Evolutionary conservation across 2,888 invertebrate species (phyloP).

Genomic region (Microctonus brassicae): DNA sequence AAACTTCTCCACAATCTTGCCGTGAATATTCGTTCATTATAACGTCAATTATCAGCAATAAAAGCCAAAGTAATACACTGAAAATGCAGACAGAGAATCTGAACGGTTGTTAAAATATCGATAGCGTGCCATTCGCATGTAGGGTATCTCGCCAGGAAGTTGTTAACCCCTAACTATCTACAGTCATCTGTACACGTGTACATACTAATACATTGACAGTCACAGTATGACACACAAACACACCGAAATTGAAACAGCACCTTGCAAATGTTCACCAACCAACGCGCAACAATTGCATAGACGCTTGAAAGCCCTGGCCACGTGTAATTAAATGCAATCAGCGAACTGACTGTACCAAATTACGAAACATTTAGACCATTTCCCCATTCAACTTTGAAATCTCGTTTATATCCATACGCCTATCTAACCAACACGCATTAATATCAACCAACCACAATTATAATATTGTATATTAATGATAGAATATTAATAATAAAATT

Average conservation of each 20-base stretch:
- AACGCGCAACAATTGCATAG: slow-evolving; percentile 22
- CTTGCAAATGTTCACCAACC: not conserved
- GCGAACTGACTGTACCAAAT: slow-evolving; percentile 44
- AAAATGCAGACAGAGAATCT: slow-evolving; percentile 1
- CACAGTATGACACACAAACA: not conserved
- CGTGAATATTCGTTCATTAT: slow-evolving; percentile 20
- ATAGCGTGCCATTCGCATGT: slow-evolving; percentile 12
- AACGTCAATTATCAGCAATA: slow-evolving; percentile 26
- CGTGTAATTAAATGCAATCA: slow-evolving; percentile 69
- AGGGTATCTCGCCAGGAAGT: slow-evolving; percentile 32
- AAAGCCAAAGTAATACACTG: slow-evolving; percentile 19
- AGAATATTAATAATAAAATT: too few species aligned
- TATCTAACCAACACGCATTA: not conserved
- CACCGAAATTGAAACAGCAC: not conserved
- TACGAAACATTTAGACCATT: slow-evolving; percentile 32
- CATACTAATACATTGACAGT: not conserved
- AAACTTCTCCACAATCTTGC: not conserved
- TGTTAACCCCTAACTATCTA: slow-evolving; percentile 27
- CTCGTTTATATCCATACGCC: slow-evolving; percentile 23
- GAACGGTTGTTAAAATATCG: slow-evolving; percentile 7
- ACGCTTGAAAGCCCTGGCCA: slow-evolving; percentile 47
- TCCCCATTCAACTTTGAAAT: slow-evolving; percentile 28
- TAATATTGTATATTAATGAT: too few species aligned
- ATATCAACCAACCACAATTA: slow-evolving; percentile 8
- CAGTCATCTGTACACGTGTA: not conserved